Evolutionary conservation across 2,888 invertebrate genomes (phyloP).

Genomic region (Leucophenga montana): DNA sequence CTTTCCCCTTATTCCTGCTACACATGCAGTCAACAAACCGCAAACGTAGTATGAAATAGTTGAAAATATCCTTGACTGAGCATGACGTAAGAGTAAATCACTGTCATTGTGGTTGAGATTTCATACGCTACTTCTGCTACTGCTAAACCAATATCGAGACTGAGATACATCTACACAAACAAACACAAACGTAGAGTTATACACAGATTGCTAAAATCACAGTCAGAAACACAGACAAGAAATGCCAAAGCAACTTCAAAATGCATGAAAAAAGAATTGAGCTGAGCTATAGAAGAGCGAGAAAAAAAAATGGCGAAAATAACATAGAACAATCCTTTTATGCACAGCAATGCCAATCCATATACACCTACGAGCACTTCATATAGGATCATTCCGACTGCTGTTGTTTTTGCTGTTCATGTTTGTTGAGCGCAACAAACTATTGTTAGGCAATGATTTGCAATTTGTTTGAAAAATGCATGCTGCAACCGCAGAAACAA

Average conservation of each 20-base stretch:
- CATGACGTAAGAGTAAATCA: slow-evolving; percentile 58
- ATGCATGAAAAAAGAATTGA: background rate
- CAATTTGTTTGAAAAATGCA: slow-evolving; percentile 68
- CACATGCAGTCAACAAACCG: background rate
- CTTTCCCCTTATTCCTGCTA: too few species aligned
- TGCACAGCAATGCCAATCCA: background rate
- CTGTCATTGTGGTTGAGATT: slow-evolving; percentile 60
- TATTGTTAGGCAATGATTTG: slow-evolving; percentile 68
- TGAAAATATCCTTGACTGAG: slow-evolving; percentile 25
- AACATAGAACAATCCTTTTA: background rate
- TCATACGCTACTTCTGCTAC: slow-evolving; percentile 5
- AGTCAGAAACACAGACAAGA: slow-evolving; percentile 14
- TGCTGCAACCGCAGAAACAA: slow-evolving; percentile 64
- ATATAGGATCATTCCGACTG: slow-evolving; percentile 17
- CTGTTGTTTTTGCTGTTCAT: slow-evolving; percentile 38
- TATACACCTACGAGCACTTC: background rate
- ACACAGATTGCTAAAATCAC: background rate
- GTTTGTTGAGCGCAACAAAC: slow-evolving; percentile 38
- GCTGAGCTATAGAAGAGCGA: background rate
- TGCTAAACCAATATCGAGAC: slow-evolving; percentile 9
- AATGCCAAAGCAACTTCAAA: slow-evolving; percentile 19
- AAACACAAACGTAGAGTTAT: too few species aligned
- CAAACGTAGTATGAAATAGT: background rate
- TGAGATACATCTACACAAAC: too few species aligned
- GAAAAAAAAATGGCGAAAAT: background rate